These are phyloP conservation scores for Ceraclea dissimilis DNA, from an alignment of 2,888 invertebrate species.

Conservation along the genomic window DNA sequence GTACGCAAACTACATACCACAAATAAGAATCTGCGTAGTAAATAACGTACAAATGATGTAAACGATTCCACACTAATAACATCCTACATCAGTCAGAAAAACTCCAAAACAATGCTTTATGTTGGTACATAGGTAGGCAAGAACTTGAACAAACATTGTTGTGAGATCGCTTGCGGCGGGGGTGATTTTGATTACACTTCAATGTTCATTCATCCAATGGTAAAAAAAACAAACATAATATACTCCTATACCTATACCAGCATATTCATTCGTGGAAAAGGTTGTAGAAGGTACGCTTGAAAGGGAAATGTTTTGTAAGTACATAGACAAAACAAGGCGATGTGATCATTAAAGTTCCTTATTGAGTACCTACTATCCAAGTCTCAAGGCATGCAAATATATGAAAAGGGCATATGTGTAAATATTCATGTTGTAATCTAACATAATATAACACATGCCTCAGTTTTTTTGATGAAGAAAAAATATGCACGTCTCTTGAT, in stretches of 20 bases:
- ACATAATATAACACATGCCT: conserved; percentile 4
- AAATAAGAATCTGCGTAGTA: too few species aligned
- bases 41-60: too few species aligned
- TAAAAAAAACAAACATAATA: too few species aligned
- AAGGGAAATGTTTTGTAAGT: background rate
- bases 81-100: background rate
- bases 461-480: background rate
- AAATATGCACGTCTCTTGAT: background rate
- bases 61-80: background rate
- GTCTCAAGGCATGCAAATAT: background rate
- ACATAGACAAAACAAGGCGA: background rate
- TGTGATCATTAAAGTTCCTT: conserved; percentile 6
- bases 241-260: too few species aligned
- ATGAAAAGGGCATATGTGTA: background rate
- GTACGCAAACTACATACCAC: too few species aligned
- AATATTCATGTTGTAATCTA: conserved; percentile 4
- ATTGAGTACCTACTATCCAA: conserved; percentile 10
- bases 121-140: too few species aligned
- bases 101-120: background rate
- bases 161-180: background rate
- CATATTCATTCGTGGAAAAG: too few species aligned
- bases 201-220: too few species aligned
- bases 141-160: background rate
- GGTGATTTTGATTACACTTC: too few species aligned
- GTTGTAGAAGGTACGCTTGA: too few species aligned